A percentile compares a stretch with the other conserved stretches of the same genome.
Conservation (phyloP, 1,140 invertebrate species). For the Phymorhynchus buccinoides region DNA sequence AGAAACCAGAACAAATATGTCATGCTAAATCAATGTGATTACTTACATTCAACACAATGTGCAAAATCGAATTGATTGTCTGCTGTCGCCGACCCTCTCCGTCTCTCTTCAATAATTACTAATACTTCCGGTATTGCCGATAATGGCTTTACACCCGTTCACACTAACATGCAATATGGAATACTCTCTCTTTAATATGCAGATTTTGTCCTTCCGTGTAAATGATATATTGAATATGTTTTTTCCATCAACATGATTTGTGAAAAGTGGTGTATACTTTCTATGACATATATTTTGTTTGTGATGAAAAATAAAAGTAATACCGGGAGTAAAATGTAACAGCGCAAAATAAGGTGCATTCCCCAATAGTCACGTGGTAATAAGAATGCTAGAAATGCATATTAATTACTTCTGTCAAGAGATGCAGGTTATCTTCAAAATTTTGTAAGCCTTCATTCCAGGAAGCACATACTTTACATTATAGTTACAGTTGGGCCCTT, state of each 20-base stretch:
- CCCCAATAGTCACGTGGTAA: constrained; percentile 8
- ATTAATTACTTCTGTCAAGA: too few species aligned
- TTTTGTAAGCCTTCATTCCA: too few species aligned
- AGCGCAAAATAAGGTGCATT: constrained; percentile 10
- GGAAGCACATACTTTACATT: too few species aligned
- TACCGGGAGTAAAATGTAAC: not conserved
- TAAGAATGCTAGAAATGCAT: not conserved
- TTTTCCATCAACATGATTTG: too few species aligned
- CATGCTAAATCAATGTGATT: not conserved
- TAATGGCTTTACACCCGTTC: not conserved
- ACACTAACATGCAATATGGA: too few species aligned
- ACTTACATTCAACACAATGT: not conserved
- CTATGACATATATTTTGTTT: not conserved
- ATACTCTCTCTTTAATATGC: too few species aligned
- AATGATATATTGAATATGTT: not conserved
- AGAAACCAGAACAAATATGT: not conserved
- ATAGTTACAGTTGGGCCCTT: too few species aligned
- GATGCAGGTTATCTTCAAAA: too few species aligned
- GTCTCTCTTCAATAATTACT: not conserved
- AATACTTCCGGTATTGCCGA: not conserved
- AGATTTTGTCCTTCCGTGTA: too few species aligned
- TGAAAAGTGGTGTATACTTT: not conserved
- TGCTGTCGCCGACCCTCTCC: not conserved
- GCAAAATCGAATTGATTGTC: not conserved
- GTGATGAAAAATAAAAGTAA: not conserved